phyloP scores from a whole-genome alignment of 2,888 invertebrate species.

The Macrosiphum euphorbiae region DNA sequence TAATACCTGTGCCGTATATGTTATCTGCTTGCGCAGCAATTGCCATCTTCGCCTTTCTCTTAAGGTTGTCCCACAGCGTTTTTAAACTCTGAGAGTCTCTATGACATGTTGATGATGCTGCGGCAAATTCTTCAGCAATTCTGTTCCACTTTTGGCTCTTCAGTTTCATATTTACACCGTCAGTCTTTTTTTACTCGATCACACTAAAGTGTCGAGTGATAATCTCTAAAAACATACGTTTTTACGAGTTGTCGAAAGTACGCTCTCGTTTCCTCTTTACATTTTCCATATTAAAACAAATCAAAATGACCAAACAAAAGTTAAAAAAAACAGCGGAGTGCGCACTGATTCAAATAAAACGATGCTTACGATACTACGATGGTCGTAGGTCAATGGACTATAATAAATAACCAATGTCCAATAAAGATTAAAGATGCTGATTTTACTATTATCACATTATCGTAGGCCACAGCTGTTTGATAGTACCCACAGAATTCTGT shows the following conservation, averaged over 20 bases:
- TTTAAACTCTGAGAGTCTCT: constrained; percentile 49
- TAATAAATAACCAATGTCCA: background rate
- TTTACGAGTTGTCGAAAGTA: constrained; percentile 20
- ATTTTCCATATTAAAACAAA: background rate
- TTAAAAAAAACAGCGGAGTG: background rate
- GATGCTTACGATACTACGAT: too few species aligned
- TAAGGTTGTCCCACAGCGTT: too few species aligned
- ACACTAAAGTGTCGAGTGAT: constrained; percentile 1
- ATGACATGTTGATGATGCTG: background rate
- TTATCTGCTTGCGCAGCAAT: too few species aligned
- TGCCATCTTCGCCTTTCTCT: too few species aligned
- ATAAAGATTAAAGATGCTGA: too few species aligned
- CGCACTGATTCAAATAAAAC: background rate
- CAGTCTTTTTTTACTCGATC: constrained; percentile 16
- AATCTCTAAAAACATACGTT: background rate
- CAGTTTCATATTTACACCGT: background rate
- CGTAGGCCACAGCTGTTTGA: background rate
- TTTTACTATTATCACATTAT: background rate
- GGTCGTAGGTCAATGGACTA: too few species aligned
- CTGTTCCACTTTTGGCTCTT: too few species aligned
- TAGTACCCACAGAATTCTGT: too few species aligned
- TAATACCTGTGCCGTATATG: too few species aligned
- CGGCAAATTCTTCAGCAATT: too few species aligned
- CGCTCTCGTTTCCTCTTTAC: constrained; percentile 2
- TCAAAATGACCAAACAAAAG: background rate